Conservation (phyloP, 2,113 vertebrate genomes). For the Thalassoma bifasciatum region DNA sequence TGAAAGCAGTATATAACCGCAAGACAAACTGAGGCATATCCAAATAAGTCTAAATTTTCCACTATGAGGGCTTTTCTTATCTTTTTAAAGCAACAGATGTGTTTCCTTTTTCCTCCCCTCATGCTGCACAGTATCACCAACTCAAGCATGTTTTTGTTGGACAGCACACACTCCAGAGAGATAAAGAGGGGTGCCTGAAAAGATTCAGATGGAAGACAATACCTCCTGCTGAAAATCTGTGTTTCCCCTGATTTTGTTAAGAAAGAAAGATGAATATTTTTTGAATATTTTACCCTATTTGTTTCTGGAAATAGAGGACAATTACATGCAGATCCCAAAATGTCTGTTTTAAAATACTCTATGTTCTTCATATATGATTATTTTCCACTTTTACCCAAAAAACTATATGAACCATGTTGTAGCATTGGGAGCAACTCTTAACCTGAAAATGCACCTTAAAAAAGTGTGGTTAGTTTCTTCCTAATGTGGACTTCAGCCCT, state of each 20-base stretch:
- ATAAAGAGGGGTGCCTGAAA: constrained; percentile 27
- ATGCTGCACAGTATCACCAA: constrained; percentile 45
- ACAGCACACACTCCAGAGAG: constrained; percentile 40
- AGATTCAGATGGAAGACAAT: constrained; percentile 43
- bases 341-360: background rate
- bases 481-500: too few relatives aligned
- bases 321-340: too few relatives aligned
- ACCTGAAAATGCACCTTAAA: too few relatives aligned
- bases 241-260: constrained; percentile 10
- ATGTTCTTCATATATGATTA: too few relatives aligned
- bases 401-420: too few relatives aligned
- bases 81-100: constrained; percentile 53
- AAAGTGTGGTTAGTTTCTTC: too few relatives aligned
- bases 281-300: background rate
- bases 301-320: background rate
- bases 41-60: constrained; percentile 26
- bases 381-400: too few relatives aligned
- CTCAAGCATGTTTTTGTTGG: constrained; percentile 70
- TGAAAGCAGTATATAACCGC: background rate
- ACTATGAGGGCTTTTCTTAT: constrained; percentile 54
- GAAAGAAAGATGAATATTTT: background rate
- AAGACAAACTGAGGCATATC: background rate
- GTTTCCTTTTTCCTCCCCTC: constrained; percentile 58
- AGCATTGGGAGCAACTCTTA: too few relatives aligned
- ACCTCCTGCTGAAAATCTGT: constrained; percentile 43